Conservation (phyloP, 1,140 invertebrate species). For the Orussus abietinus region DNA sequence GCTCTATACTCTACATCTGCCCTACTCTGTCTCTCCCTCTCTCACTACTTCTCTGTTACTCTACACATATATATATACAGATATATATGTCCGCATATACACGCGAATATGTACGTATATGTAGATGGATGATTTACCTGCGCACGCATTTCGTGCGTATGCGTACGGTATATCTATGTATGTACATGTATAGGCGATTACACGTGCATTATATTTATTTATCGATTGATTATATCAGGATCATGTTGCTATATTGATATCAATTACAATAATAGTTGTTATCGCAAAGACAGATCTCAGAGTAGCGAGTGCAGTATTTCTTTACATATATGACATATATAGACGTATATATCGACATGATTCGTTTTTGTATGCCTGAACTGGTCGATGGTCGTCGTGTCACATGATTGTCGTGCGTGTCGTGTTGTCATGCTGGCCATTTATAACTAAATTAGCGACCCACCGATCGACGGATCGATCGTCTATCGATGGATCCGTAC, state of each 20-base stretch:
- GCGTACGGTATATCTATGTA: slow-evolving; percentile 12
- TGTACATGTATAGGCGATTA: slow-evolving; percentile 28
- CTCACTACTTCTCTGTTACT: slow-evolving; percentile 17
- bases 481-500: no score
- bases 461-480: no score
- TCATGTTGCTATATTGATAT: slow-evolving; percentile 33
- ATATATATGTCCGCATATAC: slow-evolving; percentile 26
- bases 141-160: no score
- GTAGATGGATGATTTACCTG: no score
- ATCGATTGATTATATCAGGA: slow-evolving; percentile 26
- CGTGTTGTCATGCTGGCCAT: slow-evolving; percentile 56
- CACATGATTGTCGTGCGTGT: slow-evolving; percentile 56
- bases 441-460: no score
- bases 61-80: slow-evolving; percentile 31
- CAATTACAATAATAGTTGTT: no score
- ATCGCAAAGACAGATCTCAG: no score
- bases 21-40: slow-evolving; percentile 37
- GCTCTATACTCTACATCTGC: slow-evolving; percentile 39
- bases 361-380: slow-evolving; percentile 54
- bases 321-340: slow-evolving; percentile 1
- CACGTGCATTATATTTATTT: slow-evolving; percentile 29
- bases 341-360: slow-evolving; percentile 31
- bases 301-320: no score
- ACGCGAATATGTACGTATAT: slow-evolving; percentile 17
- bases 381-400: slow-evolving; percentile 55